Evolutionary conservation across 2,797 vertebrate genomes (phyloP), one percentile per base, ranked within the genome.

Genomic region (Cossypha niveicapilla): DNA sequence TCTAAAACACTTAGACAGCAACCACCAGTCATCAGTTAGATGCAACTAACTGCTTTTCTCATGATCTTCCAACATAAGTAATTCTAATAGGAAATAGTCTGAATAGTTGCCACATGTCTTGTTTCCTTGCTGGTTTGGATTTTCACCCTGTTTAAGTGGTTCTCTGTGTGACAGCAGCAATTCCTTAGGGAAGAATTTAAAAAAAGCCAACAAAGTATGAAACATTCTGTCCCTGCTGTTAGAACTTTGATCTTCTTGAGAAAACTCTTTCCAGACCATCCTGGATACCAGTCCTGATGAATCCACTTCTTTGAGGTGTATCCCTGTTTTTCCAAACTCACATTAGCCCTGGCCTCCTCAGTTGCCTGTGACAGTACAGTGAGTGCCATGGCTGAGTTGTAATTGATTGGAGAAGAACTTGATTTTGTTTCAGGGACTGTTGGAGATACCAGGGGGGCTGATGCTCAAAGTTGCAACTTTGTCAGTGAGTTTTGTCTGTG

Each of bases 51-150:
- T 42, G 51, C n/a, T 76, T 86, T 88, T 70, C 41, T 82, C 19
- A 10, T 48, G 9, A 12, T 72, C 28, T 88, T 75, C 47, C 60
- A 86, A 16, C 39, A 11, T 18, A 48, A 62, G 30, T 34, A 44
- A 86, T 9, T 42, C 73, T 86, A 67, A 63, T 23, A 74, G 47
- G 48, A 70, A 90, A 66, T 54, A 74, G 41, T 22, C 2, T 3
- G 15, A 74, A 84, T 23, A 84, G 37, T 41, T 91, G 70, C 50
- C 74, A 11, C 3, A 3, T 83, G 58, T 78, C 70, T 57, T 53
- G 22, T 44, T 91, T 89, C 80, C 84, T 86, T 60, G 50, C 45
- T 78, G 73, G 18, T 71, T 92, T 92, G 85, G 57, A 62, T 71
- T 58, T 44, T 71, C 0, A 6, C 18, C 23, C 39, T 56, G 24